A percentile compares a stretch with the other conserved stretches of the same genome.
These are phyloP conservation scores for Lycophotia porphyrea DNA, from an alignment of 2,888 invertebrate genomes.

Conservation along the genomic window DNA sequence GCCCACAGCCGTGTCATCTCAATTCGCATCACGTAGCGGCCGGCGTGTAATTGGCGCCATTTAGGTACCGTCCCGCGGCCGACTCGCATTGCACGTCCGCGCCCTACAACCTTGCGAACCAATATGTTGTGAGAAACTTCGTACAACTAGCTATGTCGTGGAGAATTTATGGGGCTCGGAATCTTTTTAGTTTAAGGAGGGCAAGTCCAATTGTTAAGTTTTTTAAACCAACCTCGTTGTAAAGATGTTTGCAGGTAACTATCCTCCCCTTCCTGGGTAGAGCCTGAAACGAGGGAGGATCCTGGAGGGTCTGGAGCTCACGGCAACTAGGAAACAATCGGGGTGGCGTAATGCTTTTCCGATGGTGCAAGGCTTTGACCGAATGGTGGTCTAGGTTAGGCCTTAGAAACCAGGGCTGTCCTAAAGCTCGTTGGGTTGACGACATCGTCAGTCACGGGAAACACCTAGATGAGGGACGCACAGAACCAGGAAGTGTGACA, in stretches of 20 bases:
- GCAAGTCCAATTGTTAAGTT: neutral
- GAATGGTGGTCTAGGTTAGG: no score
- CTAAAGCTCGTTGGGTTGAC: no score
- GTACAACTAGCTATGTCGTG: conserved; percentile 35
- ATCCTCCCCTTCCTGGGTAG: neutral
- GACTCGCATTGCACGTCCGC: conserved; percentile 67
- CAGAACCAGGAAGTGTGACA: no score
- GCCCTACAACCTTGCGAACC: conserved; percentile 64
- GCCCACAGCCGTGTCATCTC: conserved; percentile 72
- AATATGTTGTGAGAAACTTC: conserved; percentile 69
- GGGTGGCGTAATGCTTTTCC: neutral
- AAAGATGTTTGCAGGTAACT: neutral
- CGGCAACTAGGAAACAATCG: neutral
- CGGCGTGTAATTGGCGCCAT: conserved; percentile 89
- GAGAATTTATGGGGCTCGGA: conserved; percentile 26
- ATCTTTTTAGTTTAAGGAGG: conserved; percentile 19
- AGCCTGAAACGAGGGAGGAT: neutral
- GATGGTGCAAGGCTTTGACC: no score
- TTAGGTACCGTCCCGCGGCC: conserved; percentile 81
- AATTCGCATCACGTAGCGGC: conserved; percentile 86
- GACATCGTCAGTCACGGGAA: no score
- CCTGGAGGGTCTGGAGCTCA: neutral
- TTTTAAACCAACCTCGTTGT: neutral
- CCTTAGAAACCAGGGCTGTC: no score
- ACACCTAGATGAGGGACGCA: no score